Percentiles rank a stretch among this genome's conserved stretches.
phyloP scores from a whole-genome alignment of 2,888 invertebrate genomes.

The Caenorhabditis sp. region DNA sequence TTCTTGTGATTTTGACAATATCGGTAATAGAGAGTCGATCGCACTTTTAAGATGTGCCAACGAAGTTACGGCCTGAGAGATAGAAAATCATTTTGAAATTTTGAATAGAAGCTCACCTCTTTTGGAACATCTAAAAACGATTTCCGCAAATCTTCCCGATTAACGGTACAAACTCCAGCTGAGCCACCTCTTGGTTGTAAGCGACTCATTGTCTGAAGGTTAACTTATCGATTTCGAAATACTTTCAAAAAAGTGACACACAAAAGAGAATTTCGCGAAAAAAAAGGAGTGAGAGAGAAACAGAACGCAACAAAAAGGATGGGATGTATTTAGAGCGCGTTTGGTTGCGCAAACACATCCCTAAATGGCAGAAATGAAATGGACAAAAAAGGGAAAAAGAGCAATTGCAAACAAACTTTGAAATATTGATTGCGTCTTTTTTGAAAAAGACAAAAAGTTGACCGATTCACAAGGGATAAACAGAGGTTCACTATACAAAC shows the following conservation, averaged over 20 bases:
- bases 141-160: neutral
- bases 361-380: neutral
- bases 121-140: neutral
- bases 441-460: no score
- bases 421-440: no score
- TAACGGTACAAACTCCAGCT: neutral
- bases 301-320: neutral
- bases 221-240: neutral
- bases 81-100: neutral
- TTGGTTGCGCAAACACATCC: neutral
- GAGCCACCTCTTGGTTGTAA: neutral
- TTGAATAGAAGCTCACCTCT: neutral
- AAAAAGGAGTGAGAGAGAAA: constrained; percentile 4
- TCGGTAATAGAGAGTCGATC: neutral
- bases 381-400: neutral
- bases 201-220: neutral
- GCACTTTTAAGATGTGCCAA: neutral
- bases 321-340: neutral
- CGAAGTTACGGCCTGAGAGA: neutral
- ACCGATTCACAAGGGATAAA: no score
- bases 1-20: neutral
- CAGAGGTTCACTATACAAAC: no score
- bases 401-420: neutral
- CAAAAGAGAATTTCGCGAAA: neutral
- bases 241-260: neutral